Evolutionary conservation across 2,888 invertebrate species (phyloP).

Genomic region (Lithodes maja): DNA sequence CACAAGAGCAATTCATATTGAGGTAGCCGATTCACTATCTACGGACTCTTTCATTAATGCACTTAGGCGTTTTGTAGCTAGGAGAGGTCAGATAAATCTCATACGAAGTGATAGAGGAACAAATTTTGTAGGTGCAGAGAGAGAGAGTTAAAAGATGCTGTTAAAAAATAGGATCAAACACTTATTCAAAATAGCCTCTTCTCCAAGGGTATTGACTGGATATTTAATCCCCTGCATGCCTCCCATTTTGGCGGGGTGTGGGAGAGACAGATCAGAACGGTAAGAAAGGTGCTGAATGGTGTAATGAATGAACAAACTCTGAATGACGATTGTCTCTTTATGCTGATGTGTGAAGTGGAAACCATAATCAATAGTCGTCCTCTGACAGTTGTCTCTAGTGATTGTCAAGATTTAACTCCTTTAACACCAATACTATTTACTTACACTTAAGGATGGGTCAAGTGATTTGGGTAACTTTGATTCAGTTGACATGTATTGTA

Average conservation of each 20-base stretch:
- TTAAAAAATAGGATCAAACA: neutral
- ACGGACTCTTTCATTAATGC: slow-evolving; percentile 42
- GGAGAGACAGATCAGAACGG: slow-evolving; percentile 36
- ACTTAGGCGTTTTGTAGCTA: slow-evolving; percentile 11
- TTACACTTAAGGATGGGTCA: slow-evolving; percentile 7
- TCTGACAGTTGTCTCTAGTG: slow-evolving; percentile 17
- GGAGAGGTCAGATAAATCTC: slow-evolving; percentile 22
- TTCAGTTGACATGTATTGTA: slow-evolving; percentile 12
- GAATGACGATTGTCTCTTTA: slow-evolving; percentile 11
- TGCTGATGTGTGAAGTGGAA: slow-evolving; percentile 43
- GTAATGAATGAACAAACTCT: slow-evolving; percentile 29
- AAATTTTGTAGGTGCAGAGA: neutral
- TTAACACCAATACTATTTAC: slow-evolving; percentile 38
- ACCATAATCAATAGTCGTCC: slow-evolving; percentile 40
- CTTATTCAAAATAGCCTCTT: neutral
- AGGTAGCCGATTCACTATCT: slow-evolving; percentile 5
- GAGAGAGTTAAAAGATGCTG: neutral
- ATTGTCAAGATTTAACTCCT: slow-evolving; percentile 26
- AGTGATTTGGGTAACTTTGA: neutral
- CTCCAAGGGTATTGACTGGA: slow-evolving; percentile 2
- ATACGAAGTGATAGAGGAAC: slow-evolving; percentile 11
- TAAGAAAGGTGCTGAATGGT: slow-evolving; percentile 39
- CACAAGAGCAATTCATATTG: slow-evolving; percentile 20
- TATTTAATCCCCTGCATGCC: slow-evolving; percentile 32
- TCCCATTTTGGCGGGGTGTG: slow-evolving; percentile 47